Percentiles rank a stretch among this genome's conserved stretches.
Conservation (phyloP, 2,888 invertebrate genomes). For the Colletes collaris region DNA sequence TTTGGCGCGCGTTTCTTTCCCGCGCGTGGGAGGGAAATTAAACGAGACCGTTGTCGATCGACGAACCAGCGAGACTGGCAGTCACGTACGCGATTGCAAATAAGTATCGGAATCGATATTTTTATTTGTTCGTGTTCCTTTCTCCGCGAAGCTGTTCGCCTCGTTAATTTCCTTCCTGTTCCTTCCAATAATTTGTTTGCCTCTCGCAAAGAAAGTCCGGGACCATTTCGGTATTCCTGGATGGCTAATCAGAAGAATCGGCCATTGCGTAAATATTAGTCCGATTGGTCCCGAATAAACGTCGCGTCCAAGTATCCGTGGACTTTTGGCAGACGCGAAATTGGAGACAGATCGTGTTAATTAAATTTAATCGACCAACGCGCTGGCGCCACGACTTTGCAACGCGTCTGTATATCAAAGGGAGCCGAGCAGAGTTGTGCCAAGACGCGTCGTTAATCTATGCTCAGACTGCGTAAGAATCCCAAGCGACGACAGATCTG, state of each 20-base stretch:
- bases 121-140: too few species aligned
- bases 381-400: constrained; percentile 41
- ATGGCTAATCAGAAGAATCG: not conserved
- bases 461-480: constrained; percentile 44
- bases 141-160: too few species aligned
- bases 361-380: constrained; percentile 56
- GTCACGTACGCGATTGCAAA: constrained; percentile 3
- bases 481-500: constrained; percentile 12
- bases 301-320: too few species aligned
- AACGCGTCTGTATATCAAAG: constrained; percentile 35
- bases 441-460: constrained; percentile 49
- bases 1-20: constrained; percentile 47
- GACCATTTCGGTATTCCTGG: not conserved
- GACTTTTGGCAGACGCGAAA: too few species aligned
- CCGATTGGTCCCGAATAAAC: too few species aligned
- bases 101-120: not conserved
- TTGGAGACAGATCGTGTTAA: constrained; percentile 18
- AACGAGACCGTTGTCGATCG: constrained; percentile 25
- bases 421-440: constrained; percentile 35
- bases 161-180: too few species aligned
- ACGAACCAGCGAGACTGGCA: not conserved
- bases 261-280: constrained; percentile 9
- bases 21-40: constrained; percentile 42
- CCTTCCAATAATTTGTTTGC: too few species aligned
- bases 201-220: not conserved